phyloP scores from a whole-genome alignment of 2,888 invertebrate species.

The Disparrhopalites patrizii region DNA sequence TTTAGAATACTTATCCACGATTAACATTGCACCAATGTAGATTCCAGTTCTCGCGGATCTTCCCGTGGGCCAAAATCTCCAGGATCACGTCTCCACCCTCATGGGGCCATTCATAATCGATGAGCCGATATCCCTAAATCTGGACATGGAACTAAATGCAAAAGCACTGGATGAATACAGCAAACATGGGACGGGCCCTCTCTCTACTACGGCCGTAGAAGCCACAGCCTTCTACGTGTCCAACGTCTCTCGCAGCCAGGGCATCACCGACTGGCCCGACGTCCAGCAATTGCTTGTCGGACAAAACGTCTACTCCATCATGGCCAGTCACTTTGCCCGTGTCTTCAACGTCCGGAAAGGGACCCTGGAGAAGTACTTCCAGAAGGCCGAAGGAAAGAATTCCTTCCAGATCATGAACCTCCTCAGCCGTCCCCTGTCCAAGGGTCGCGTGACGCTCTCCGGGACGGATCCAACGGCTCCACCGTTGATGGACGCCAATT shows the following conservation, averaged over 20 bases:
- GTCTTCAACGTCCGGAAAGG: slow-evolving; percentile 42
- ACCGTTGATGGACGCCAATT: slow-evolving; percentile 43
- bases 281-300: slow-evolving; percentile 43
- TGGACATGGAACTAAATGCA: slow-evolving; percentile 43
- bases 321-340: slow-evolving; percentile 36
- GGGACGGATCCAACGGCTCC: slow-evolving; percentile 35
- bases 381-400: slow-evolving; percentile 35
- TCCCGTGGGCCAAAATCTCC: slow-evolving; percentile 45
- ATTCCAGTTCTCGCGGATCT: slow-evolving; percentile 36
- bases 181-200: slow-evolving; percentile 39
- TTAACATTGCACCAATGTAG: slow-evolving; percentile 3
- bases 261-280: slow-evolving; percentile 42
- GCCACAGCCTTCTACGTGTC: slow-evolving; percentile 35
- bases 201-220: slow-evolving; percentile 41
- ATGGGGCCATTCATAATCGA: slow-evolving; percentile 45
- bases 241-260: slow-evolving; percentile 25
- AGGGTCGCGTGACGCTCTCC: slow-evolving; percentile 37
- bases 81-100: slow-evolving; percentile 35
- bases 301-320: slow-evolving; percentile 34
- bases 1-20: not conserved
- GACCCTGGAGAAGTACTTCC: slow-evolving; percentile 38
- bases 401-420: slow-evolving; percentile 43
- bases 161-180: slow-evolving; percentile 39
- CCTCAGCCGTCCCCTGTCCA: slow-evolving; percentile 39
- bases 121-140: slow-evolving; percentile 36